phyloP scores from a whole-genome alignment of 2,797 vertebrate genomes.

The Thamnophis elegans region DNA sequence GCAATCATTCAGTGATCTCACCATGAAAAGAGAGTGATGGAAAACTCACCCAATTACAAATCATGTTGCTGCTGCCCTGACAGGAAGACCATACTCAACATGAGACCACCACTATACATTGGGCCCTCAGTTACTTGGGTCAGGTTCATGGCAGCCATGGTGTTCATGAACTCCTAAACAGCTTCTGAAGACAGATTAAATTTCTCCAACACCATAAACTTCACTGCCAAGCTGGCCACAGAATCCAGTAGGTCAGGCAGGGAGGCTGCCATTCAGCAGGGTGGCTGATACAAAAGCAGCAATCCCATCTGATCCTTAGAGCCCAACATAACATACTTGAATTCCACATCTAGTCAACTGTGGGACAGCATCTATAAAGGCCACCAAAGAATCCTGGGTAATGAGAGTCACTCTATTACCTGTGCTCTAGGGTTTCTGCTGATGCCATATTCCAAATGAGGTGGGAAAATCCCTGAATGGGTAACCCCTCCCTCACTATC shows the following conservation, averaged over 20 bases:
- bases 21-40: not conserved
- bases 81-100: not conserved
- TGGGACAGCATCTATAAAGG: not conserved
- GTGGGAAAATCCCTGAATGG: not conserved
- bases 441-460: not conserved
- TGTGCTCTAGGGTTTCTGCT: not conserved
- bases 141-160: not conserved
- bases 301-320: not conserved
- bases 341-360: not conserved
- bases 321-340: not conserved
- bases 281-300: not conserved
- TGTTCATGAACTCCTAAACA: not conserved
- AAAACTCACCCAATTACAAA: not conserved
- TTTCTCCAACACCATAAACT: not conserved
- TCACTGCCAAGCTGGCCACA: not conserved
- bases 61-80: not conserved
- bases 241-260: not conserved
- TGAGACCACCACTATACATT: not conserved
- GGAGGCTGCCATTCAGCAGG: not conserved
- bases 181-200: not conserved
- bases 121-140: not conserved
- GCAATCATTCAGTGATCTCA: not conserved
- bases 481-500: not conserved
- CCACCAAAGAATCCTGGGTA: not conserved
- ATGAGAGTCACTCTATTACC: not conserved